A percentile compares a stretch with the other conserved stretches of the same genome.
phyloP scores from a whole-genome alignment of 2,888 invertebrate species.

The Athalia circularis region DNA sequence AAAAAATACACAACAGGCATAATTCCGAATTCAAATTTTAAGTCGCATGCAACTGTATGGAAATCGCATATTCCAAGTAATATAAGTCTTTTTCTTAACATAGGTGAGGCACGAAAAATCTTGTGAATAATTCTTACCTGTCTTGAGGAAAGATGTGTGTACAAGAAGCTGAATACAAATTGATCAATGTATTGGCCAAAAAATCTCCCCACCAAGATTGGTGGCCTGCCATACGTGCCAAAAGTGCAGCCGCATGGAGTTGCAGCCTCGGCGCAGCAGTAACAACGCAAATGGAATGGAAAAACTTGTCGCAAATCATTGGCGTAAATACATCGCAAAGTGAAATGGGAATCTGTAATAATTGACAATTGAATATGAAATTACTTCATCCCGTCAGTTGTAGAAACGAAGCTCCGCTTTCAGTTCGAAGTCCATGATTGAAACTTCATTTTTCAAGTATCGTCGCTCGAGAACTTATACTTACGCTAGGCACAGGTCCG shows the following conservation, averaged over 20 bases:
- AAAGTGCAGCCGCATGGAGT: slow-evolving; percentile 84
- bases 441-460: slow-evolving; percentile 29
- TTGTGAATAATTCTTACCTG: slow-evolving; percentile 77
- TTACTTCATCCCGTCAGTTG: slow-evolving; percentile 8
- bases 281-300: slow-evolving; percentile 83
- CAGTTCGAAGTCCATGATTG: too few species aligned
- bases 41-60: too few species aligned
- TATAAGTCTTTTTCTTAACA: slow-evolving; percentile 8
- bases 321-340: slow-evolving; percentile 73
- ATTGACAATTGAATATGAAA: not conserved
- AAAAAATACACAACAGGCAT: too few species aligned
- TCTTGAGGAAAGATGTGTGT: slow-evolving; percentile 90
- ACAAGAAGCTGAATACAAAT: slow-evolving; percentile 87
- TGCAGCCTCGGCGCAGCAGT: slow-evolving; percentile 87
- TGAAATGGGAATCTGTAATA: slow-evolving; percentile 68
- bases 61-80: not conserved
- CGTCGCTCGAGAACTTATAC: slow-evolving; percentile 51
- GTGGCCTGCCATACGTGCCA: slow-evolving; percentile 85
- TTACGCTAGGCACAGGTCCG: slow-evolving; percentile 73
- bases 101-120: slow-evolving; percentile 2
- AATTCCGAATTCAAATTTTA: too few species aligned
- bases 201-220: slow-evolving; percentile 94
- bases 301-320: slow-evolving; percentile 79
- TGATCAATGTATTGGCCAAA: slow-evolving; percentile 87
- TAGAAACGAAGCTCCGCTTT: too few species aligned